Base-by-base conservation (phyloP, 2,113 vertebrate species). In the Scytalopus superciliaris region DNA sequence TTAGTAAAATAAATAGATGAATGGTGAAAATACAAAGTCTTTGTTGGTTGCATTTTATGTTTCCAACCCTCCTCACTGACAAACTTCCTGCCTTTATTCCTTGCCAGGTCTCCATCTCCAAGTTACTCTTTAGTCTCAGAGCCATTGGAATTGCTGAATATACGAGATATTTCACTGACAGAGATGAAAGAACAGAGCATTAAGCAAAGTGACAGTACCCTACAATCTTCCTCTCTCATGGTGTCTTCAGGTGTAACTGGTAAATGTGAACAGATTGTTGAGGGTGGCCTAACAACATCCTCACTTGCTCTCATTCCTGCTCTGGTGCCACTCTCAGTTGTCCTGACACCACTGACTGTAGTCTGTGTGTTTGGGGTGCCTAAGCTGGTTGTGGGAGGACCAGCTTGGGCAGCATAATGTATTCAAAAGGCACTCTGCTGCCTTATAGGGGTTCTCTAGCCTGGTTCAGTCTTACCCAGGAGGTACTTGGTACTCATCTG, bases 201-300 rank as follows among this genome's bases (percentile, higher is more conserved):
- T 27, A 39, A 55, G 52, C 35, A 68, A 55, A 88, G 30, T 63
- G 56, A 31, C 47, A 50, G 39, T 60, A 63, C 50, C 25, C 30
- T 47, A 7, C 14, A 4, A 0, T 59, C 14, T 62, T 91, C 40
- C 39, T 74, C n/a, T 7, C 31, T 49, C 31, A 2, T 3, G 14
- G 5, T 62, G 55, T 57, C 14, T 49, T 57, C 45, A n/a, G 24
- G 12, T 35, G 21, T 67, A 66, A 35, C 49, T 64, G n/a, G n/a
- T n/a, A n/a, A n/a, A 33, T 28, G 1, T 40, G 42, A 67, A 7
- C 22, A 59, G 64, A 4, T 67, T 40, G 39, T 16, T 49, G 24
- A 25, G 23, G n/a, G 37, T 75, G 4, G 0, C 70, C 80, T 52
- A 22, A 47, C 37, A 49, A 0, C 0, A 0, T 7, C 13, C 11